Conservation (phyloP, 2,888 invertebrate species). For the Luffia ferchaultella region DNA sequence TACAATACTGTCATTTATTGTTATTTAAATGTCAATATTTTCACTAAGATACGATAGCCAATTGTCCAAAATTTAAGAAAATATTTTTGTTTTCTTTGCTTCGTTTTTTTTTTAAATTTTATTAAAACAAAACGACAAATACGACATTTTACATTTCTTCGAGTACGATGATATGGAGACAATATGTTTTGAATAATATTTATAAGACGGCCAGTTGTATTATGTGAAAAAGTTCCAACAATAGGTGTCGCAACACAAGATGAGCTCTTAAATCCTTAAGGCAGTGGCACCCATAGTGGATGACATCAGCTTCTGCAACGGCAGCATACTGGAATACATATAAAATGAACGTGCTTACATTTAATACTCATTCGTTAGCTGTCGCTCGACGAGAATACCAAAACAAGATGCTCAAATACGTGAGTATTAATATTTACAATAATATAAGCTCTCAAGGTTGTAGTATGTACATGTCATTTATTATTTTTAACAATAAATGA, state of each 20-base stretch:
- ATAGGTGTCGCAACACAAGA: slow-evolving; percentile 5
- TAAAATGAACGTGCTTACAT: slow-evolving; percentile 50
- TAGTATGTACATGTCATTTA: slow-evolving; percentile 14
- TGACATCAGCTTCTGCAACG: slow-evolving; percentile 53
- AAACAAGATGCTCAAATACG: slow-evolving; percentile 60
- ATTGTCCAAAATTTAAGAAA: too few species aligned
- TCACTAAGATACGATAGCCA: too few species aligned
- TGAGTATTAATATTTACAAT: slow-evolving; percentile 29
- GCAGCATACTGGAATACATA: slow-evolving; percentile 49
- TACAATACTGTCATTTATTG: too few species aligned
- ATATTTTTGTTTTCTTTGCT: too few species aligned
- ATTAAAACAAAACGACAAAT: too few species aligned
- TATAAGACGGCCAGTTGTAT: not conserved
- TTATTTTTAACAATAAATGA: slow-evolving; percentile 18
- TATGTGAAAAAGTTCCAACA: slow-evolving; percentile 1
- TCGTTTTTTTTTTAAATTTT: too few species aligned
- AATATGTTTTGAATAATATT: too few species aligned
- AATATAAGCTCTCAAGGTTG: slow-evolving; percentile 12
- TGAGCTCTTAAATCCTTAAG: slow-evolving; percentile 14
- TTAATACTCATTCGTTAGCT: slow-evolving; percentile 59
- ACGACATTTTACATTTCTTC: too few species aligned
- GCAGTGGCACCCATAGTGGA: slow-evolving; percentile 23
- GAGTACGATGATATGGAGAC: too few species aligned
- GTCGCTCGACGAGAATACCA: slow-evolving; percentile 54
- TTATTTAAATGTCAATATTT: too few species aligned